These are phyloP conservation scores for Betta splendens DNA, from an alignment of 2,797 vertebrate genomes.

Conservation along the genomic window DNA sequence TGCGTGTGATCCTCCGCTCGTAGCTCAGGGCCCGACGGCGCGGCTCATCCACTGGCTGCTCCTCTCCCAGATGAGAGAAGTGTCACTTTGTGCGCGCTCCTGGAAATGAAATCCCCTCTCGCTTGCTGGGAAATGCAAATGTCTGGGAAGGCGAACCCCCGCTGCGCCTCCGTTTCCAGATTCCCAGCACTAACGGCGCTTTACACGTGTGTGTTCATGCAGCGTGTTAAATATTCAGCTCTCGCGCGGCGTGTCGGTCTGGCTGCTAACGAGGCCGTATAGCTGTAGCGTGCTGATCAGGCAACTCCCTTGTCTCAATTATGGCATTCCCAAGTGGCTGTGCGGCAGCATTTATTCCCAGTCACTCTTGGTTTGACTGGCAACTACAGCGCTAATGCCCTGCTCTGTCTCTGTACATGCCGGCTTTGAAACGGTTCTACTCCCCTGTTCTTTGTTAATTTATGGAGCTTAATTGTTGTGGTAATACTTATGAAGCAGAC, in stretches of 20 bases:
- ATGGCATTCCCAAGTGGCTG: slow-evolving; percentile 47
- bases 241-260: slow-evolving; percentile 29
- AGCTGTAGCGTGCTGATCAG: slow-evolving; percentile 38
- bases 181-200: neutral
- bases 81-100: slow-evolving; percentile 20
- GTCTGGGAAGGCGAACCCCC: slow-evolving; percentile 6
- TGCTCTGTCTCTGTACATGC: slow-evolving; percentile 9
- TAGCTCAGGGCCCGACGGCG: slow-evolving; percentile 40
- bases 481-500: slow-evolving; percentile 55
- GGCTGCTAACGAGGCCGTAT: slow-evolving; percentile 26
- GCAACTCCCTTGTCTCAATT: slow-evolving; percentile 31
- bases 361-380: slow-evolving; percentile 36
- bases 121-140: neutral
- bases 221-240: slow-evolving; percentile 1
- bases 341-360: slow-evolving; percentile 42
- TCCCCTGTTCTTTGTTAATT: slow-evolving; percentile 38
- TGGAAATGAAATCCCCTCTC: slow-evolving; percentile 30
- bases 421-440: neutral
- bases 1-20: slow-evolving; percentile 45
- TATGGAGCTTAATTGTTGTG: slow-evolving; percentile 49
- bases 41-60: slow-evolving; percentile 29
- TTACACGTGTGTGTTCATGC: neutral
- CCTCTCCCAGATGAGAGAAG: slow-evolving; percentile 15
- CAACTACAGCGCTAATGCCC: slow-evolving; percentile 32
- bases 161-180: neutral